A percentile compares a stretch with the other conserved stretches of the same genome.
phyloP scores from a whole-genome alignment of 1,140 invertebrate genomes.

The Drosophila ficusphila region DNA sequence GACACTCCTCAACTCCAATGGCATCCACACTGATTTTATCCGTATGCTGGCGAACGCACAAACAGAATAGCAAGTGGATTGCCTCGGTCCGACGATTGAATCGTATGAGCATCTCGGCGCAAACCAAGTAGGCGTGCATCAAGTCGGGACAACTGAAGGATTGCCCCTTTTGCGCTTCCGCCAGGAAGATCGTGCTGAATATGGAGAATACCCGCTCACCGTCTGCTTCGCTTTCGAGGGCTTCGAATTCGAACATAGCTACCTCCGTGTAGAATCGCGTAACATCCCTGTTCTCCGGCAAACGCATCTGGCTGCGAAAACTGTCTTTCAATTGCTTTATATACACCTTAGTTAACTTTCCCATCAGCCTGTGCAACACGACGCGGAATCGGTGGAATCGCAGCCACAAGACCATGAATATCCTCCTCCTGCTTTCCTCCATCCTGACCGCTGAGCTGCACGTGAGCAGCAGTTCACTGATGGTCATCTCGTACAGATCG shows the following conservation, averaged over 20 bases:
- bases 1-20: too few relatives aligned
- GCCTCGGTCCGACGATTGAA: slow-evolving; percentile 12
- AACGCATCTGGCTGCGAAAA: slow-evolving; percentile 86
- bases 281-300: slow-evolving; percentile 81
- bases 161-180: neutral
- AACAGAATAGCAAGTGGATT: slow-evolving; percentile 23
- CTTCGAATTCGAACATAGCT: slow-evolving; percentile 87
- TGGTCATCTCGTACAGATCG: slow-evolving; percentile 86
- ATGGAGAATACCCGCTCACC: slow-evolving; percentile 74
- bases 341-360: slow-evolving; percentile 82
- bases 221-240: slow-evolving; percentile 83
- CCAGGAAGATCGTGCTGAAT: slow-evolving; percentile 80
- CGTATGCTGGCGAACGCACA: neutral
- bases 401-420: slow-evolving; percentile 87
- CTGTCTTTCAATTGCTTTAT: slow-evolving; percentile 85
- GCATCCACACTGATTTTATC: too few relatives aligned
- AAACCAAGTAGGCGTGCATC: slow-evolving; percentile 44
- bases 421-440: slow-evolving; percentile 76
- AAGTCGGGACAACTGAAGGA: slow-evolving; percentile 22
- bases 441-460: slow-evolving; percentile 75
- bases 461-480: slow-evolving; percentile 82
- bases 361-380: slow-evolving; percentile 84
- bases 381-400: slow-evolving; percentile 86
- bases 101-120: slow-evolving; percentile 60
- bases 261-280: slow-evolving; percentile 86